These are phyloP conservation scores for Apotomis turbidana DNA, from an alignment of 2,888 invertebrate genomes.

Conservation along the genomic window DNA sequence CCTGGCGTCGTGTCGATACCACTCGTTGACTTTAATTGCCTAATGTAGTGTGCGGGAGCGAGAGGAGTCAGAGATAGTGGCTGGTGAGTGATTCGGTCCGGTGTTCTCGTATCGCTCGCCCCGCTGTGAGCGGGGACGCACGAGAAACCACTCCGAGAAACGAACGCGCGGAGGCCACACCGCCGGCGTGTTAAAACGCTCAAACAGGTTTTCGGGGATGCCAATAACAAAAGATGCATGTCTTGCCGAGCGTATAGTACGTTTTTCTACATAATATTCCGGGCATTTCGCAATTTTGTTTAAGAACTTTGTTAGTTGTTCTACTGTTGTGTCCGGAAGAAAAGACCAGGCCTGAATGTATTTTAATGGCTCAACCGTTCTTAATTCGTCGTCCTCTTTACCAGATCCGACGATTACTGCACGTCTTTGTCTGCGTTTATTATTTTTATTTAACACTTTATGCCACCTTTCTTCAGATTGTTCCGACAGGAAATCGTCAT, in stretches of 20 bases:
- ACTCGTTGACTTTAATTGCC: no score
- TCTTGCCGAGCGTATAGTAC: background rate
- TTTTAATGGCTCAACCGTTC: background rate
- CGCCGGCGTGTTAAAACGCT: background rate
- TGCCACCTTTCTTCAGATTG: background rate
- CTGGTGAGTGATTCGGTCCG: no score
- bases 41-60: no score
- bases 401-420: background rate
- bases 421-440: background rate
- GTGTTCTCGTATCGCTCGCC: background rate
- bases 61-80: no score
- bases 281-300: background rate
- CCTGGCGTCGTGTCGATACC: no score
- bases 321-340: background rate
- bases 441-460: background rate
- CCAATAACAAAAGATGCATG: background rate
- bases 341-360: background rate
- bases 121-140: background rate
- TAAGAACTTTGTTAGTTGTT: background rate
- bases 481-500: background rate
- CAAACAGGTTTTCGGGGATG: background rate
- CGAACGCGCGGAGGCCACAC: slow-evolving; percentile 2
- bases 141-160: slow-evolving; percentile 1
- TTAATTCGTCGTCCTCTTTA: background rate
- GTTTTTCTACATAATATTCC: background rate